Evolutionary conservation across 2,797 vertebrate species (phyloP).

Genomic region (Tapera naevia): DNA sequence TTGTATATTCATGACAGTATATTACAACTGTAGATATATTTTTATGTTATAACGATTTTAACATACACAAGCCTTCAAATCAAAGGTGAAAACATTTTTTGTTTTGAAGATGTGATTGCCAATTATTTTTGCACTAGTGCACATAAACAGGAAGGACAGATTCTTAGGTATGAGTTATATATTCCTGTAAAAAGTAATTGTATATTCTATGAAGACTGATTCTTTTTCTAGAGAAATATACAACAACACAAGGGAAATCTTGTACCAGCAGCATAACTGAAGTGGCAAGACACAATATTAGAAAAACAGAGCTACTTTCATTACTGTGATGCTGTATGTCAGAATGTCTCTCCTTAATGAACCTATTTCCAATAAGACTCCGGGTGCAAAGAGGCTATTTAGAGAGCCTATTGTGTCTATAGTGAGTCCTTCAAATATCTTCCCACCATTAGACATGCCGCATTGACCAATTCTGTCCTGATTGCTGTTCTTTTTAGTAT

Average conservation of each 20-base stretch:
- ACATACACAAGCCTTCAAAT: slow-evolving; percentile 67
- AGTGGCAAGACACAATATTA: slow-evolving; percentile 86
- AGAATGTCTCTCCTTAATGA: slow-evolving; percentile 87
- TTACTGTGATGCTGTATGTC: slow-evolving; percentile 86
- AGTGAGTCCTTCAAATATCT: slow-evolving; percentile 86
- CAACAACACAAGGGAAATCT: slow-evolving; percentile 86
- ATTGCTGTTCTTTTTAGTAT: slow-evolving; percentile 83
- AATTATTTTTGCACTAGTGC: slow-evolving; percentile 82
- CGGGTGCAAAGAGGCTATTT: slow-evolving; percentile 87
- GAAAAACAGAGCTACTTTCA: slow-evolving; percentile 85
- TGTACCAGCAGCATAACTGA: slow-evolving; percentile 83
- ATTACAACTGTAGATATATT: slow-evolving; percentile 46
- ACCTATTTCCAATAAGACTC: slow-evolving; percentile 87
- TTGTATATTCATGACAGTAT: slow-evolving; percentile 64
- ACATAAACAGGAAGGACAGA: slow-evolving; percentile 77
- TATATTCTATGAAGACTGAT: slow-evolving; percentile 86
- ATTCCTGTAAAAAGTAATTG: slow-evolving; percentile 84
- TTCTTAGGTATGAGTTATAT: slow-evolving; percentile 82
- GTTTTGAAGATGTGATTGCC: slow-evolving; percentile 78
- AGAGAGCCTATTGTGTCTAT: slow-evolving; percentile 85
- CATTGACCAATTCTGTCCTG: slow-evolving; percentile 87
- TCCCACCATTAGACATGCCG: slow-evolving; percentile 86
- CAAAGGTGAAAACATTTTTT: slow-evolving; percentile 71
- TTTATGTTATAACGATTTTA: slow-evolving; percentile 19
- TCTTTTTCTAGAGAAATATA: slow-evolving; percentile 84